These are phyloP conservation scores for Paedocypris micromegethes DNA, from an alignment of 2,797 vertebrate species.

Conservation along the genomic window DNA sequence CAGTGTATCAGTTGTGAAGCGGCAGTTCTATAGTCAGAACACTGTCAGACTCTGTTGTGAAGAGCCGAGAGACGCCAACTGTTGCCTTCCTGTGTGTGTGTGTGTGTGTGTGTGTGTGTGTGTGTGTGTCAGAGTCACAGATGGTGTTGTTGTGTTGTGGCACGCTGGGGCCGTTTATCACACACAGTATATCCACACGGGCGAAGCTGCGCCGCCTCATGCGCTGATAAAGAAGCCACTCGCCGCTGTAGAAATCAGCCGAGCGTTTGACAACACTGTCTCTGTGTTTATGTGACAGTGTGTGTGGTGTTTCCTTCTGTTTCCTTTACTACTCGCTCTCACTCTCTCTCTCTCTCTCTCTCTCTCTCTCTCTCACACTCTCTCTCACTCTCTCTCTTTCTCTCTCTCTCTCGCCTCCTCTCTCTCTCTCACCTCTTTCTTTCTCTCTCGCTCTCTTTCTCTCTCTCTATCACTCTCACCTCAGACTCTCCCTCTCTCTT, in stretches of 20 bases:
- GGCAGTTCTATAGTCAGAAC: neutral
- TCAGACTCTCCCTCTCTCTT: too few species aligned
- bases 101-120: neutral
- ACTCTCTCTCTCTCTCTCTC: neutral
- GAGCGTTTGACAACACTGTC: slow-evolving; percentile 46
- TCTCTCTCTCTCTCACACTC: neutral
- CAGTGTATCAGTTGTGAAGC: too few species aligned
- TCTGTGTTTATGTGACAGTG: slow-evolving; percentile 32
- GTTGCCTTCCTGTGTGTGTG: slow-evolving; percentile 2
- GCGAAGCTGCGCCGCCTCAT: slow-evolving; percentile 27
- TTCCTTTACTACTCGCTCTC: neutral
- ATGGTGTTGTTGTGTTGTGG: slow-evolving; percentile 47
- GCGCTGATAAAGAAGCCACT: slow-evolving; percentile 37
- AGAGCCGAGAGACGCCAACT: slow-evolving; percentile 10
- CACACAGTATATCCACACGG: slow-evolving; percentile 37
- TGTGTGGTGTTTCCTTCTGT: slow-evolving; percentile 4
- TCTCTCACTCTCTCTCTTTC: too few species aligned
- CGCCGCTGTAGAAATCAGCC: slow-evolving; percentile 21
- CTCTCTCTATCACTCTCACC: too few species aligned
- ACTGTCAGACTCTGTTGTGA: neutral
- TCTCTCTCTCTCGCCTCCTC: too few species aligned
- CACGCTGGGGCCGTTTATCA: slow-evolving; percentile 47
- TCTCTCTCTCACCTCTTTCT: too few species aligned
- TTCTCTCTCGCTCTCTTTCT: too few species aligned
- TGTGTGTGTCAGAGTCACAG: slow-evolving; percentile 34